Evolutionary conservation across 2,888 invertebrate species (phyloP).

Genomic region (Mimumesa dahlbomi): DNA sequence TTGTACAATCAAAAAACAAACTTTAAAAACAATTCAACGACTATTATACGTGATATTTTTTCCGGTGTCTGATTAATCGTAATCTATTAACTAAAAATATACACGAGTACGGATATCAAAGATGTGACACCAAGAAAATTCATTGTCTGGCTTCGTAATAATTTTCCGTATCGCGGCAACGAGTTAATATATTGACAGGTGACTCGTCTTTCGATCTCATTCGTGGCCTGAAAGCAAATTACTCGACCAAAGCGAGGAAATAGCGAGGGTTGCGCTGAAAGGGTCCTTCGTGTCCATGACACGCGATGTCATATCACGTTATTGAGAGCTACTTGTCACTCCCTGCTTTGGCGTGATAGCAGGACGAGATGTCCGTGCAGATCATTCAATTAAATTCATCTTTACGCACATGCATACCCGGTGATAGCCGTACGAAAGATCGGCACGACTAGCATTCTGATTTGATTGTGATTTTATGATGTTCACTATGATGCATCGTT

Average conservation of each 20-base stretch:
- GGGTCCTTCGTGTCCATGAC: slow-evolving; percentile 74
- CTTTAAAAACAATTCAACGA: too few relatives aligned
- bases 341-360: slow-evolving; percentile 65
- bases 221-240: slow-evolving; percentile 63
- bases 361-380: slow-evolving; percentile 57
- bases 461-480: slow-evolving; percentile 39
- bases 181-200: slow-evolving; percentile 68
- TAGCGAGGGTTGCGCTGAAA: slow-evolving; percentile 65
- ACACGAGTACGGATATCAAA: slow-evolving; percentile 3
- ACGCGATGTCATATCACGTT: slow-evolving; percentile 73
- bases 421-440: slow-evolving; percentile 49
- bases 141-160: slow-evolving; percentile 52
- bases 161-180: slow-evolving; percentile 57
- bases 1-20: too few relatives aligned
- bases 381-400: slow-evolving; percentile 70
- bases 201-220: slow-evolving; percentile 62
- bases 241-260: slow-evolving; percentile 68
- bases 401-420: slow-evolving; percentile 52
- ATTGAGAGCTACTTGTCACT: slow-evolving; percentile 76
- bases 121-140: slow-evolving; percentile 37
- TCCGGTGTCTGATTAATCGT: neutral
- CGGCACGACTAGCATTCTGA: slow-evolving; percentile 39
- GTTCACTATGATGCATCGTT: neutral
- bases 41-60: too few relatives aligned
- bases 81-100: neutral